Base-by-base conservation (phyloP, 2,113 vertebrate species). In the Sorex araneus region DNA sequence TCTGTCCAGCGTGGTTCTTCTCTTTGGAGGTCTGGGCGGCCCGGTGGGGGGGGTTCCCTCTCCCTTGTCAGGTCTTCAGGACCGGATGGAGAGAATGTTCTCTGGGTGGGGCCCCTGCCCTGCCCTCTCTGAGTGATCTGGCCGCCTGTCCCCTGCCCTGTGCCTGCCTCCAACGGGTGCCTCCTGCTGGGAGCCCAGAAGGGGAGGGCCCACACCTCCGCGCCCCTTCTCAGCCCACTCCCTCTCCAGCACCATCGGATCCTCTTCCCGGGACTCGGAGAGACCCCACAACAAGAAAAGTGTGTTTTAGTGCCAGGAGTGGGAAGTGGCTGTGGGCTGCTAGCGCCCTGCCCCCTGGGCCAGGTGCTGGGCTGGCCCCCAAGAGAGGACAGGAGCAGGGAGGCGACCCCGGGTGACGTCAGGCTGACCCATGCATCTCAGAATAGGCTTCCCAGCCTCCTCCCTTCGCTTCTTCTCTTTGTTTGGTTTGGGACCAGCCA, bases 11-110 rank as follows among this genome's bases (percentile, higher is more conserved):
- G 13, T 54, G 12, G 3, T 54, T 54, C 54, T 15, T 54, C 54
- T 54, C 54, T 54, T 54, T 16, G 54, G 13, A 54, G 54, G 54
- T 54, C 18, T 4, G 2, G 54, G 54, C 4, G 54, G 8, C 9
- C 9, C 4, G 54, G 54, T 13, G 54, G 18, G 13, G 12, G 54
- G 54, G 54, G 3, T 54, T 54, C 18, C 54, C 54, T 54, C 54
- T 54, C 54, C 18, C 54, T 19, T 54, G 54, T 54, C 75, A 86
- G 67, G 80, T 76, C 77, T 89, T 95, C 18, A 67, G 87, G 50
- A 25, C 79, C 76, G 69, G 28, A 67, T 66, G 47, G 36, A 18
- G 6, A 18, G n/a, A 16, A 54, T 64, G 21, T 57, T 34, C 85
- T 74, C 28, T 74, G 47, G n/a, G 66, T 16, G 34, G 54, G 54